phyloP scores from a whole-genome alignment of 2,113 vertebrate genomes.

The Prunella himalayana region DNA sequence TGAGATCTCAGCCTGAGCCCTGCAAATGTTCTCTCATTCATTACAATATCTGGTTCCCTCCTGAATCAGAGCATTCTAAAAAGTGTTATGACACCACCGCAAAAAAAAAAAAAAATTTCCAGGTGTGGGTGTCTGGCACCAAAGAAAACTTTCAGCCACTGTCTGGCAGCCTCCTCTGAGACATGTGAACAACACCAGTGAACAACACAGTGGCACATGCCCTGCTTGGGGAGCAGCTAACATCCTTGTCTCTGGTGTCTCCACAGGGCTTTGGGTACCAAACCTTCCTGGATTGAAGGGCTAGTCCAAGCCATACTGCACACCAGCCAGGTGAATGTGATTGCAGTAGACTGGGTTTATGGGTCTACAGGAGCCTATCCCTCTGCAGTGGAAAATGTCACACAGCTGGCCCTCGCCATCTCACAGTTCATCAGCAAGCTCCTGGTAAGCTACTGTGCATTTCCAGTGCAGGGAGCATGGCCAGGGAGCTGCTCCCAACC shows the following conservation, averaged over 20 bases:
- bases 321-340: slow-evolving; percentile 76
- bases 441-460: slow-evolving; percentile 64
- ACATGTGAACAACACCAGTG: background rate
- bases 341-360: slow-evolving; percentile 90
- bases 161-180: background rate
- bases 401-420: slow-evolving; percentile 80
- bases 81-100: background rate
- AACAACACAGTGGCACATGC: background rate
- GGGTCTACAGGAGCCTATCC: slow-evolving; percentile 83
- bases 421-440: slow-evolving; percentile 83
- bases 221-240: background rate
- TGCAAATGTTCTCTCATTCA: background rate
- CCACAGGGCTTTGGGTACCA: slow-evolving; percentile 82
- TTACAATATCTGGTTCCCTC: background rate
- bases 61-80: background rate
- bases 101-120: background rate
- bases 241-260: background rate
- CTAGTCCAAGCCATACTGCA: slow-evolving; percentile 76
- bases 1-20: background rate
- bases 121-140: background rate
- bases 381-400: slow-evolving; percentile 84
- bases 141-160: background rate
- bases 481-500: background rate
- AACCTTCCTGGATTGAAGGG: slow-evolving; percentile 85
- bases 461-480: background rate